A percentile compares a stretch with the other conserved stretches of the same genome.
Evolutionary conservation across 1,140 invertebrate genomes (phyloP).

Genomic region (Caenorhabditis remanei): DNA sequence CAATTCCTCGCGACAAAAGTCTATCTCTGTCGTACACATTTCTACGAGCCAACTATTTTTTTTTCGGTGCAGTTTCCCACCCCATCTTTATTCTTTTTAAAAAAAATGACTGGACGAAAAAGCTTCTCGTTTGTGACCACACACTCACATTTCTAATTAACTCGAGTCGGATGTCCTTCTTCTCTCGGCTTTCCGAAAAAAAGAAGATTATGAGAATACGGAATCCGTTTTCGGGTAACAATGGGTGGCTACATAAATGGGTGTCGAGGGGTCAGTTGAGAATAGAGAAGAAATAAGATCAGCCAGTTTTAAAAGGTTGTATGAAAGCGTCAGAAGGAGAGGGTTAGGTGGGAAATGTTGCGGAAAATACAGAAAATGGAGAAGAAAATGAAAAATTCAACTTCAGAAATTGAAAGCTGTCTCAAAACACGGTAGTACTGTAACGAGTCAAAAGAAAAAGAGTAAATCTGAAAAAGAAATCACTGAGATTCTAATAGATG

Average conservation of each 20-base stretch:
- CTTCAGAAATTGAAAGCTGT: too few species aligned
- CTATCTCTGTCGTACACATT: background rate
- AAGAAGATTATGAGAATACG: background rate
- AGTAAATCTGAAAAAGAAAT: too few species aligned
- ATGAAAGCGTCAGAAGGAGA: background rate
- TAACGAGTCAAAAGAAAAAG: too few species aligned
- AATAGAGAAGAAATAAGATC: background rate
- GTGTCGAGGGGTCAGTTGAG: background rate
- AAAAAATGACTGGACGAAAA: background rate
- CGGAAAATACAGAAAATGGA: background rate
- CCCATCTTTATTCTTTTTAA: background rate
- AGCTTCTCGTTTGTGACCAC: background rate
- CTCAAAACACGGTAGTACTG: too few species aligned
- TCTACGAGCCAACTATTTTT: background rate
- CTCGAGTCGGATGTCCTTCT: conserved; percentile 27
- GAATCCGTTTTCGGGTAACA: background rate
- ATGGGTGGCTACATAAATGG: too few species aligned
- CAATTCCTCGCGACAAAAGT: conserved; percentile 8
- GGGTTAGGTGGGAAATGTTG: background rate
- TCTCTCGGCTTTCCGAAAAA: background rate
- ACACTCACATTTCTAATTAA: conserved; percentile 44
- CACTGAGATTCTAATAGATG: too few species aligned
- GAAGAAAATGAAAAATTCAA: too few species aligned
- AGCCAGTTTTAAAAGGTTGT: background rate
- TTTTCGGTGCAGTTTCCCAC: background rate